Evolutionary conservation across 2,113 vertebrate genomes (phyloP).

Genomic region (Hemiscyllium ocellatum): DNA sequence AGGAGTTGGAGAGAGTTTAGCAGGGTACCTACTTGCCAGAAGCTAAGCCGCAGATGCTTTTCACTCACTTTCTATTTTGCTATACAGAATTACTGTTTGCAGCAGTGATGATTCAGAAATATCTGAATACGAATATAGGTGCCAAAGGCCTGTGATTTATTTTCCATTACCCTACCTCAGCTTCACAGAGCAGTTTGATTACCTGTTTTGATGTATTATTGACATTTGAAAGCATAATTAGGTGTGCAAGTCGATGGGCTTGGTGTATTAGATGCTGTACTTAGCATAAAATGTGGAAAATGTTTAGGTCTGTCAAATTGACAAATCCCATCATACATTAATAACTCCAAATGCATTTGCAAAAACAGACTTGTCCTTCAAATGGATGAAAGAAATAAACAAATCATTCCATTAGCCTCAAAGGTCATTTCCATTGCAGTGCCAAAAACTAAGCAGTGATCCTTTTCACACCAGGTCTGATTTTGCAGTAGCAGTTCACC

Average conservation of each 20-base stretch:
- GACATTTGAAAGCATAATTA: neutral
- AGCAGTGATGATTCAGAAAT: neutral
- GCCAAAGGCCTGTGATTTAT: neutral
- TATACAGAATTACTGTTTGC: neutral
- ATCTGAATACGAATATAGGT: neutral
- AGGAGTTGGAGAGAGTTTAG: neutral
- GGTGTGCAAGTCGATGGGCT: neutral
- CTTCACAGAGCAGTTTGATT: neutral
- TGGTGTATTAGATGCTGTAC: neutral
- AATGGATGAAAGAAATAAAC: neutral
- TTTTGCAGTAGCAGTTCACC: neutral
- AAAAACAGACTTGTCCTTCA: neutral
- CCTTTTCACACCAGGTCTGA: neutral
- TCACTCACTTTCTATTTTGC: neutral
- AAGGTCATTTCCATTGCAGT: neutral
- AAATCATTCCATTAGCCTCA: neutral
- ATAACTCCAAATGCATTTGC: neutral
- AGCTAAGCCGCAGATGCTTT: neutral
- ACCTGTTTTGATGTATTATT: neutral
- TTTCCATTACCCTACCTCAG: neutral
- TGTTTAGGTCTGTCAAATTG: neutral
- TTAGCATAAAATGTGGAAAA: neutral
- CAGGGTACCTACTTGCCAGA: neutral
- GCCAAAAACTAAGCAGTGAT: neutral
- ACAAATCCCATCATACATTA: neutral